phyloP scores from a whole-genome alignment of 1,140 invertebrate genomes.

The Trichonephila clavata region DNA sequence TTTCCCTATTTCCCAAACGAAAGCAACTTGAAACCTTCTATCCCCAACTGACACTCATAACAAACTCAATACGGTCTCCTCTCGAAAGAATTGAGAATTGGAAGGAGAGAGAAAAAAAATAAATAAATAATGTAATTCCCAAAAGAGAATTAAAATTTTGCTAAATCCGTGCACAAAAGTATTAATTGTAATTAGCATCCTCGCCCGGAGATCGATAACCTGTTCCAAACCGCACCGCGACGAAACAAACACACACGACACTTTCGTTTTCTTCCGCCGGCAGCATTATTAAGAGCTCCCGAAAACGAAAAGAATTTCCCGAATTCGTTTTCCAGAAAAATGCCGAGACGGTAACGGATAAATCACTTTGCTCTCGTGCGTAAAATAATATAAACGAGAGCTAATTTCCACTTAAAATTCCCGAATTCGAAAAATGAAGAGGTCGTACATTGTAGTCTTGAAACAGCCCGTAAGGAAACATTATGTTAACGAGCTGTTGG shows the following conservation, averaged over 20 bases:
- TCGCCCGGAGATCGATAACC: neutral
- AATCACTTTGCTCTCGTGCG: neutral
- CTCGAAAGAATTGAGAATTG: neutral
- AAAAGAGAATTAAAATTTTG: neutral
- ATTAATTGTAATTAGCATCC: conserved; percentile 6
- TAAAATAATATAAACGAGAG: conserved; percentile 51
- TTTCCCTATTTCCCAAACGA: too few species aligned
- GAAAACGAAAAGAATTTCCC: neutral
- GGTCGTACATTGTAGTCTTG: neutral
- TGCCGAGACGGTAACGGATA: neutral
- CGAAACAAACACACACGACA: neutral
- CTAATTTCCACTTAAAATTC: conserved; percentile 63
- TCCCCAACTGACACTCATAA: neutral
- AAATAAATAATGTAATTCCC: neutral
- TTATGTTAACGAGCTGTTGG: conserved; percentile 40
- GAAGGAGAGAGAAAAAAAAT: neutral
- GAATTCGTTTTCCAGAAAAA: neutral
- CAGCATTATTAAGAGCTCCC: neutral
- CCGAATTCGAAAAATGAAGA: conserved; percentile 14
- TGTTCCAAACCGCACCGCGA: neutral
- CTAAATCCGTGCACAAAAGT: conserved; percentile 6
- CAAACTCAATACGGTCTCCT: neutral
- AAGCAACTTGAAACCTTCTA: too few species aligned
- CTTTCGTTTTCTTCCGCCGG: neutral
- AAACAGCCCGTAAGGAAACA: neutral